These are phyloP conservation scores for Picathartes gymnocephalus DNA, from an alignment of 2,113 vertebrate species.

Conservation along the genomic window DNA sequence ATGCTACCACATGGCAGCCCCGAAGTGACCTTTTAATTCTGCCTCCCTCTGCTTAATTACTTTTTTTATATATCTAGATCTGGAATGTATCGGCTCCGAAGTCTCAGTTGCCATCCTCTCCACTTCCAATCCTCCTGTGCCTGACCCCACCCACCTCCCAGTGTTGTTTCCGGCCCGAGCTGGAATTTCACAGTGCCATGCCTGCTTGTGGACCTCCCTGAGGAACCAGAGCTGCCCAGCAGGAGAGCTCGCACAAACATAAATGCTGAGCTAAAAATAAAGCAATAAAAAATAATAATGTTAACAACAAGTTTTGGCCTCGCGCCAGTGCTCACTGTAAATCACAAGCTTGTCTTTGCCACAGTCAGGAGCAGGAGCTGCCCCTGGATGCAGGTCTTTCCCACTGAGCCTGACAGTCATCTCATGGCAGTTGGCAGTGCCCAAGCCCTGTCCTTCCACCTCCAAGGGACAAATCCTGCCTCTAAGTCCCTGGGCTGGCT, in stretches of 20 bases:
- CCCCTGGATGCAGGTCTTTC: neutral
- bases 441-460: neutral
- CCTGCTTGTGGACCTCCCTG: neutral
- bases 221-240: neutral
- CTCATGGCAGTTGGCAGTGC: neutral
- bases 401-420: neutral
- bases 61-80: neutral
- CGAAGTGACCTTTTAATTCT: conserved; percentile 44
- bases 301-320: neutral
- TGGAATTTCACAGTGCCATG: neutral
- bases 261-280: neutral
- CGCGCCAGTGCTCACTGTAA: fast-evolving
- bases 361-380: neutral
- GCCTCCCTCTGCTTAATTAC: conserved; percentile 33
- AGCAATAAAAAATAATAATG: neutral
- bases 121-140: neutral
- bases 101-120: neutral
- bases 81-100: neutral
- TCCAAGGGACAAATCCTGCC: neutral
- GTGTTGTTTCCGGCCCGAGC: fast-evolving
- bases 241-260: neutral
- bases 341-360: neutral
- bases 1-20: neutral
- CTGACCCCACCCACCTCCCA: fast-evolving
- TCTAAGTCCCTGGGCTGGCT: neutral